A percentile compares a stretch with the other conserved stretches of the same genome.
These are phyloP conservation scores for Oegoconia quadripuncta DNA, from an alignment of 2,888 invertebrate genomes.

Conservation along the genomic window DNA sequence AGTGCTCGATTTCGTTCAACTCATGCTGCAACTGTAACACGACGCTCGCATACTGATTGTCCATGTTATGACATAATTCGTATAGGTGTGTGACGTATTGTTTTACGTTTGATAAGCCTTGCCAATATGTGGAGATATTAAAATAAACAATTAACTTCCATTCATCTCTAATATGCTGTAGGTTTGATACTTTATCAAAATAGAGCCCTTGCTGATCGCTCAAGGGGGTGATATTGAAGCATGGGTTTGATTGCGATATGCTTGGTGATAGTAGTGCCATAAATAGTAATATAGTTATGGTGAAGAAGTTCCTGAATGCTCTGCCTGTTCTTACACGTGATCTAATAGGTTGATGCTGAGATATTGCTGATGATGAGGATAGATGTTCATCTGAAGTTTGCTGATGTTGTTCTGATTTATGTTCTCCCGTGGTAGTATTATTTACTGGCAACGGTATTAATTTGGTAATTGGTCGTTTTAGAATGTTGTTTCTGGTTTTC, in stretches of 20 bases:
- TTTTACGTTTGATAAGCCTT: background rate
- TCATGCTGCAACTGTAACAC: constrained; percentile 7
- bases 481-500: background rate
- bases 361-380: no score
- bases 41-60: no score
- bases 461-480: constrained; percentile 4
- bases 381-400: no score
- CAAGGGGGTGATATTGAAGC: no score
- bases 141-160: background rate
- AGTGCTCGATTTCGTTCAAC: constrained; percentile 7
- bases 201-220: background rate
- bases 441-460: background rate
- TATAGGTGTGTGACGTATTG: background rate
- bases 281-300: constrained; percentile 1
- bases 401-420: no score
- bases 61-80: background rate
- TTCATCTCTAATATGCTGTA: background rate
- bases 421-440: no score
- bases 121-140: constrained; percentile 2
- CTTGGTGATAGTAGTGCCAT: no score
- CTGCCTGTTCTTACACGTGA: constrained; percentile 2
- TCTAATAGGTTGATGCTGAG: no score
- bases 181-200: background rate
- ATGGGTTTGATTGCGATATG: constrained; percentile 2
- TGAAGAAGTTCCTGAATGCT: background rate